Evolutionary conservation across 2,888 invertebrate genomes (phyloP), one percentile per base, ranked within the genome.

Genomic region (Brachypalpus laphriformis): DNA sequence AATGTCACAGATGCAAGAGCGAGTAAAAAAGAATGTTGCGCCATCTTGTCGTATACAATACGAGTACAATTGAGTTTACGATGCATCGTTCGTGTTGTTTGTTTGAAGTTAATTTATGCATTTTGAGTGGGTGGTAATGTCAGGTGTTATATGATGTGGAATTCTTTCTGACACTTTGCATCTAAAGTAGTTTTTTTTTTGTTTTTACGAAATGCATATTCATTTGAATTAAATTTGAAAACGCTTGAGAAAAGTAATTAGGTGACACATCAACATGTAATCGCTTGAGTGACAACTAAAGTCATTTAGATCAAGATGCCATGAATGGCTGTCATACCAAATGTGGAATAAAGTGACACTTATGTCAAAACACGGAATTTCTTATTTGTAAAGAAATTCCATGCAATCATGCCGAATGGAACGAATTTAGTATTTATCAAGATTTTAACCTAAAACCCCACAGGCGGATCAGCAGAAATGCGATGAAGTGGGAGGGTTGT

Each of bases 91-190:
- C 5, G 6, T 16, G 34, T 16, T 25, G 25, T 9, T 66, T 66
- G 66, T 66, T 51, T 45, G 20, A 20, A 16, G 66, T 66, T 20
- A 22, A 9, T 28, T 45, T 28, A 68, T 54, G 49, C 34, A 20
- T 16, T 68, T 40, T 25, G 25, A 54, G 54, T 54, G 28, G 65
- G 65, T n/a, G 18, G 6, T 25, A 4, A 25, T 25, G 5, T 25
- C 25, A 25, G 25, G 25, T 25, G 5, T 25, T 25, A 25, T 25
- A 25, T 25, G 25, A 25, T 4, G 25, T 25, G 25, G 25, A 25
- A 25, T 25, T 25, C 5, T 25, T 25, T 5, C 25, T 5, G 25
- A 25, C 25, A 25, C 25, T 25, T 25, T 25, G 5, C 5, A 25
- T 25, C 3, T 4, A 25, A 25, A 5, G 25, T 5, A 25, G 2